Evolutionary conservation across 2,113 vertebrate species (phyloP), one percentile per base, ranked within the genome.

Genomic region (Burhinus oedicnemus): DNA sequence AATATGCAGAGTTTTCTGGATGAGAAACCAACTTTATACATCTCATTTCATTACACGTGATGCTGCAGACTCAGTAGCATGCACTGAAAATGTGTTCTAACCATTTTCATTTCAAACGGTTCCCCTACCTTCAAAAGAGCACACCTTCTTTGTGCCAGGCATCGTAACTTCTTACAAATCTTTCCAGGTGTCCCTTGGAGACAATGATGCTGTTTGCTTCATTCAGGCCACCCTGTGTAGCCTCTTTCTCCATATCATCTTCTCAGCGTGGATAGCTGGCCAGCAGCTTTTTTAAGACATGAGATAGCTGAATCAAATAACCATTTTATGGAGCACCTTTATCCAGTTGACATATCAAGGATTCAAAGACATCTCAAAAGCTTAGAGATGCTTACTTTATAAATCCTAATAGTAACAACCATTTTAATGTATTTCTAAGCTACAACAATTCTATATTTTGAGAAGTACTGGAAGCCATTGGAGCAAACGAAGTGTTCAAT

Each of bases 31-130:
- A 58, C 72, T 70, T 85, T 66, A 49, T 83, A 76, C 9, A 51
- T 81, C 71, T 95, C 51, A 74, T 79, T 93, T 80, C 62, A 45
- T 58, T 77, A 69, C 66, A 82, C 1, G 11, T 58, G 66, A 62
- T 47, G 36, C 44, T 66, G 60, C 55, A 78, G 71, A 44, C 55
- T 70, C 22, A 34, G 71, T 51, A 80, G 15, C 22, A 23, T 29
- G 11, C 27, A 26, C 5, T 83, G 68, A 66, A 94, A 85, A 76
- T 57, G 12, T 11, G 5, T 23, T 95, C 91, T 71, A 78, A 32
- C 5, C 10, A 74, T 52, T 58, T 76, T 44, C 2, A 11, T 76
- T 92, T 78, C n/a, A 71, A 36, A 38, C 0, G 0, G 1, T 55
- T 75, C 20, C 13, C 17, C 12, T 81, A 61, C 34, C 1, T 2